Evolutionary conservation across 2,888 invertebrate species (phyloP).

Genomic region (Drosophila birchii): DNA sequence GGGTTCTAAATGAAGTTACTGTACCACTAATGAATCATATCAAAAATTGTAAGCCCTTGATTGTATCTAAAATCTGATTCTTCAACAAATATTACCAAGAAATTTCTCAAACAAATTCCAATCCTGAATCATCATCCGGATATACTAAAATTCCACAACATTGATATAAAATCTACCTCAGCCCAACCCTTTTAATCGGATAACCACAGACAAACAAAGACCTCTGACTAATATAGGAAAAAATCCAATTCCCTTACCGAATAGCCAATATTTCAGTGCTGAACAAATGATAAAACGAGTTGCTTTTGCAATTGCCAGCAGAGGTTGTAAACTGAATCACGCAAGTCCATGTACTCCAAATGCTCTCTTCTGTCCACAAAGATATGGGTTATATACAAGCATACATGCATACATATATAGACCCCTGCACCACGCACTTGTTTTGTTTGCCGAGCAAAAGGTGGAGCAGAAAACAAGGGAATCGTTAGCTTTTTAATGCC

Average conservation of each 20-base stretch:
- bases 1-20: neutral
- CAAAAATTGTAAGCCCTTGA: neutral
- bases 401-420: too few species aligned
- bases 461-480: conserved; percentile 38
- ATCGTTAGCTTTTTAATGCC: conserved; percentile 64
- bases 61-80: neutral
- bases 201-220: conserved; percentile 16
- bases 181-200: conserved; percentile 13
- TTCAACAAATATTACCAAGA: neutral
- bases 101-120: neutral
- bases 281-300: conserved; percentile 29
- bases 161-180: neutral
- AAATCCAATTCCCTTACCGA: conserved; percentile 19
- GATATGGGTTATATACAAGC: neutral
- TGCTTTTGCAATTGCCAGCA: conserved; percentile 28
- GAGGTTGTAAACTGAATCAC: conserved; percentile 68
- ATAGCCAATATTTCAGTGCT: conserved; percentile 25
- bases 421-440: conserved; percentile 44
- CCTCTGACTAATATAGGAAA: conserved; percentile 26
- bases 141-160: neutral
- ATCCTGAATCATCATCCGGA: neutral
- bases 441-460: conserved; percentile 61
- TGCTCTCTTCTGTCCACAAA: conserved; percentile 2
- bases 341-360: conserved; percentile 24
- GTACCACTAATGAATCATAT: neutral